A percentile compares a stretch with the other conserved stretches of the same genome.
Conservation (phyloP, 2,113 vertebrate genomes). For the Pteropus alecto region DNA sequence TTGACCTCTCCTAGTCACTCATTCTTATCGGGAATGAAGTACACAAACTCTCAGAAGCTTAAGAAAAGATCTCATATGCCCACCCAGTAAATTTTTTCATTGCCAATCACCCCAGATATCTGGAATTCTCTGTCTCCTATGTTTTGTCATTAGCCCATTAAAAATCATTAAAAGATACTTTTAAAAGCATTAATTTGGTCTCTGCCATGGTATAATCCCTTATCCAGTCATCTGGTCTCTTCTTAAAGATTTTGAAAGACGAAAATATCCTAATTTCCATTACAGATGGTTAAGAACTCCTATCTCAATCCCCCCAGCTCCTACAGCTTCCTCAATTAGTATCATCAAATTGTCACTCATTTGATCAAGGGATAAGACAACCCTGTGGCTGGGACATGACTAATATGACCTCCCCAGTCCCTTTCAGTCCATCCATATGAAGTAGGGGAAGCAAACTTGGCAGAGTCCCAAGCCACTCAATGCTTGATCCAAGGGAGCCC, state of each 20-base stretch:
- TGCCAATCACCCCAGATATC: not conserved
- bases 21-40: not conserved
- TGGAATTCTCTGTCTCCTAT: not conserved
- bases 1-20: not conserved
- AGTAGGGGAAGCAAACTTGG: constrained; percentile 38
- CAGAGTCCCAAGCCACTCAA: constrained; percentile 3
- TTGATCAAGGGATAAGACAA: constrained; percentile 60
- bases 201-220: not conserved
- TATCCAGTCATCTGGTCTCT: constrained; percentile 42
- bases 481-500: constrained; percentile 32
- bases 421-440: constrained; percentile 36
- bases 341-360: constrained; percentile 59
- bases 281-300: constrained; percentile 39
- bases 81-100: not conserved
- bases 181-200: constrained; percentile 38
- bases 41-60: not conserved
- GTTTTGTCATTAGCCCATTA: constrained; percentile 37
- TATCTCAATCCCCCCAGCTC: constrained; percentile 29
- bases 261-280: constrained; percentile 54
- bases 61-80: not conserved
- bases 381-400: constrained; percentile 46
- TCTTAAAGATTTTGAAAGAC: constrained; percentile 44
- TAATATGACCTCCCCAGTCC: constrained; percentile 59
- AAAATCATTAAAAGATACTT: constrained; percentile 47
- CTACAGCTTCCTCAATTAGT: constrained; percentile 28